phyloP scores from a whole-genome alignment of 2,113 vertebrate species.

The Suncus etruscus region DNA sequence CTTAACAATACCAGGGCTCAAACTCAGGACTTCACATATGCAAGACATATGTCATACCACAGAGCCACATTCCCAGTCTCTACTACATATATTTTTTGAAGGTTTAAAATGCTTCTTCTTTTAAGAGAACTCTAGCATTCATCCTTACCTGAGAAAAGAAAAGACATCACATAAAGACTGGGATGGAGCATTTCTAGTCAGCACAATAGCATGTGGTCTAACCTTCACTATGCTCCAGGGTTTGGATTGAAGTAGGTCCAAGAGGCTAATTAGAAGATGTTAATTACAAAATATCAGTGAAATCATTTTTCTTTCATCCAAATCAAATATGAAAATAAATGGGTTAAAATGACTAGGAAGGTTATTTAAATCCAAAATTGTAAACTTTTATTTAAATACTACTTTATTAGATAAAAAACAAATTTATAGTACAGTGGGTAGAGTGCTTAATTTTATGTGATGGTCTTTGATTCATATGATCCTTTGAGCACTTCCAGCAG shows the following conservation, averaged over 20 bases:
- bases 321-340: background rate
- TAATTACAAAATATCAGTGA: background rate
- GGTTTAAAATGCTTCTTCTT: background rate
- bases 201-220: background rate
- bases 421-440: too few species aligned
- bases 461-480: too few species aligned
- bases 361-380: background rate
- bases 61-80: too few species aligned
- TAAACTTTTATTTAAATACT: too few species aligned
- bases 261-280: background rate
- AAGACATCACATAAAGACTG: background rate
- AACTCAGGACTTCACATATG: too few species aligned
- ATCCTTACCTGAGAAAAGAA: too few species aligned
- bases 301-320: constrained; percentile 15
- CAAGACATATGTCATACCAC: too few species aligned
- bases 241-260: background rate
- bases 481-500: too few species aligned
- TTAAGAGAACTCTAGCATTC: background rate
- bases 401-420: too few species aligned
- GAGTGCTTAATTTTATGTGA: too few species aligned
- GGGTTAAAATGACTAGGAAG: background rate
- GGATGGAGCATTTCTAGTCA: background rate
- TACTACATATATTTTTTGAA: too few species aligned
- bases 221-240: background rate
- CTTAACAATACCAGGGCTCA: too few species aligned